A percentile compares a stretch with the other conserved stretches of the same genome.
phyloP scores from a whole-genome alignment of 2,888 invertebrate genomes.

The Smittia sp. region DNA sequence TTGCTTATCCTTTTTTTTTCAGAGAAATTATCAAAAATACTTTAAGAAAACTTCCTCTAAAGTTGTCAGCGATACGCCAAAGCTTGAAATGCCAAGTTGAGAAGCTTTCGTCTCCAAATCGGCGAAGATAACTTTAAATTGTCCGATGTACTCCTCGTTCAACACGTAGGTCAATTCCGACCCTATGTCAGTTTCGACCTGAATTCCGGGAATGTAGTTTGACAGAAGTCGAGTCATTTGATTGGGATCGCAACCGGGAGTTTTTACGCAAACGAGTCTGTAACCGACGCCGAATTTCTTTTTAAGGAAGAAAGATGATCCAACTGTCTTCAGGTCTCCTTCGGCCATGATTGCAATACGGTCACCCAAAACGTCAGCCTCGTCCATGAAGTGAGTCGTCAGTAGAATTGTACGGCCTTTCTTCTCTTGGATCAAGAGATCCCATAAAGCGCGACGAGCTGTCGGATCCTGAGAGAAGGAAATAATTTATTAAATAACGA shows the following conservation, averaged over 20 bases:
- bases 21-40: constrained; percentile 52
- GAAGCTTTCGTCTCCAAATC: constrained; percentile 63
- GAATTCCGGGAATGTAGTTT: constrained; percentile 63
- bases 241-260: constrained; percentile 54
- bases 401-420: constrained; percentile 73
- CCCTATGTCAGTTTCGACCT: constrained; percentile 69
- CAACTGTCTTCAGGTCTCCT: constrained; percentile 75
- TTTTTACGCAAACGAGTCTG: constrained; percentile 63
- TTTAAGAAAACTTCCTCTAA: constrained; percentile 88
- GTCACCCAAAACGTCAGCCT: constrained; percentile 83
- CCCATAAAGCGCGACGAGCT: constrained; percentile 80
- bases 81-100: constrained; percentile 67
- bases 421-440: constrained; percentile 70
- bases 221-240: constrained; percentile 61
- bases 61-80: constrained; percentile 80
- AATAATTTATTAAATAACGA: neutral
- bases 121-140: constrained; percentile 67
- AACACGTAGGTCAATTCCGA: constrained; percentile 71
- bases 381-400: constrained; percentile 88
- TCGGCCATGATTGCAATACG: constrained; percentile 84
- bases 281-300: constrained; percentile 83
- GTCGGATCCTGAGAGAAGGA: constrained; percentile 66
- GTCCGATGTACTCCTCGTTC: constrained; percentile 60
- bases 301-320: constrained; percentile 78
- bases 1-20: too few relatives aligned